These are phyloP conservation scores for Natator depressus DNA, from an alignment of 2,113 vertebrate species.

Conservation along the genomic window DNA sequence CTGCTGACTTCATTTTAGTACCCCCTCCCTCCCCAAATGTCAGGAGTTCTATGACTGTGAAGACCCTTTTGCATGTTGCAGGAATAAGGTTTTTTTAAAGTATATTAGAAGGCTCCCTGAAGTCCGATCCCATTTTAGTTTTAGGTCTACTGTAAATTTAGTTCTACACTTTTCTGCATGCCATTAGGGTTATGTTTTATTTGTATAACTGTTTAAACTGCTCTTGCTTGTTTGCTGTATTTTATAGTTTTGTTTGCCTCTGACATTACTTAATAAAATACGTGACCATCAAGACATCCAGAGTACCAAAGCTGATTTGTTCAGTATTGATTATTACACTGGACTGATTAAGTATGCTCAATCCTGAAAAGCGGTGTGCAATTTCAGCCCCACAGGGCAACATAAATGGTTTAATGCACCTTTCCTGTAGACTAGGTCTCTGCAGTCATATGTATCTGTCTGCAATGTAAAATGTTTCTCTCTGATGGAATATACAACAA, in stretches of 20 bases:
- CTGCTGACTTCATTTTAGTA: not conserved
- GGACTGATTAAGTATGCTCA: not conserved
- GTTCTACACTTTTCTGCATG: not conserved
- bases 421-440: not conserved
- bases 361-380: not conserved
- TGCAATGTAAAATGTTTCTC: not conserved
- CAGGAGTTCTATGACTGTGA: not conserved
- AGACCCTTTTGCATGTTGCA: not conserved
- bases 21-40: too few species aligned
- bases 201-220: not conserved
- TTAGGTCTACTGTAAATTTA: not conserved
- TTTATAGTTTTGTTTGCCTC: not conserved
- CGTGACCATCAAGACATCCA: not conserved
- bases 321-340: not conserved
- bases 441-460: not conserved
- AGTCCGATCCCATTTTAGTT: not conserved
- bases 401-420: not conserved
- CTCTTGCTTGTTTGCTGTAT: not conserved
- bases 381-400: not conserved
- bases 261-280: not conserved
- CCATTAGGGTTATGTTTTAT: not conserved
- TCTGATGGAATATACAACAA: rapidly evolving
- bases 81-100: rapidly evolving
- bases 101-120: not conserved
- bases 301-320: not conserved